Conservation (phyloP, 2,797 vertebrate species). For the Paramormyrops hopkinsi region DNA sequence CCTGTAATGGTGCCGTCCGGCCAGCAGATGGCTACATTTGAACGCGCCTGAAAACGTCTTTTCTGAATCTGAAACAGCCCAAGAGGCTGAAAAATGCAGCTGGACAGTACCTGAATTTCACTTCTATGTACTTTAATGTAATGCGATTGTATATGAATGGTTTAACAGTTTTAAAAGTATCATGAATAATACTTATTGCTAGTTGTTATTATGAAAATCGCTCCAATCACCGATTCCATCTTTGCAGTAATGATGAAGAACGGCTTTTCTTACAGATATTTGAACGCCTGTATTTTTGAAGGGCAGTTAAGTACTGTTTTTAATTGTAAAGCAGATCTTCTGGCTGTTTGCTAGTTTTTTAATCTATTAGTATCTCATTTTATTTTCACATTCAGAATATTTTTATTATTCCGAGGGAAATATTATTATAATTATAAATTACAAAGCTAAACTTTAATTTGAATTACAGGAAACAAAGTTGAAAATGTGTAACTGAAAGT, state of each 20-base stretch:
- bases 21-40: slow-evolving; percentile 2
- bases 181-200: neutral
- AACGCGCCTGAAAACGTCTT: too few species aligned
- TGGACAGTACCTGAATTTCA: neutral
- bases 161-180: neutral
- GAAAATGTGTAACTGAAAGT: neutral
- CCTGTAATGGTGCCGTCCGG: neutral
- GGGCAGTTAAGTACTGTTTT: neutral
- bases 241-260: neutral
- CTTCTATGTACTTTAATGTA: neutral
- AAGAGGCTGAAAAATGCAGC: neutral
- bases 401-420: neutral
- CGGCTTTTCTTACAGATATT: neutral
- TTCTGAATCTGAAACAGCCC: neutral
- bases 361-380: neutral
- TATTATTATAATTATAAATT: too few species aligned
- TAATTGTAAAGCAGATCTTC: neutral
- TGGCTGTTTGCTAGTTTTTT: neutral
- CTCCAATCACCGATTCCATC: neutral
- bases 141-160: neutral
- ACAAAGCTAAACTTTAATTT: neutral
- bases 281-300: neutral
- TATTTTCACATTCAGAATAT: neutral
- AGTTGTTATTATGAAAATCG: neutral
- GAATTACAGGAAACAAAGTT: neutral